phyloP scores from a whole-genome alignment of 2,113 vertebrate species.

The Campylorhamphus procurvoides region DNA sequence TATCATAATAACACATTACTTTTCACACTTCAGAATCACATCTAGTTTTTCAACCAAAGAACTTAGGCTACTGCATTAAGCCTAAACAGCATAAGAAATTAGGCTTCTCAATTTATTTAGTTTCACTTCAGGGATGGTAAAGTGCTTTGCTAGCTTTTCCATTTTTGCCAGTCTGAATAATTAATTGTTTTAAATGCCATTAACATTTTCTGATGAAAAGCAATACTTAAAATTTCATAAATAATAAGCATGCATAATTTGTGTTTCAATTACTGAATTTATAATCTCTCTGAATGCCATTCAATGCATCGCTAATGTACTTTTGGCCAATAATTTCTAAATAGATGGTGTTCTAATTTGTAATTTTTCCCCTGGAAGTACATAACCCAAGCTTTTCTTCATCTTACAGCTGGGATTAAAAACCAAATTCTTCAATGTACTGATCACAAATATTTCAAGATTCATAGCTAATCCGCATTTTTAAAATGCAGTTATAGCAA shows the following conservation, averaged over 20 bases:
- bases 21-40: neutral
- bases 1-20: neutral
- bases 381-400: slow-evolving; percentile 44
- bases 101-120: slow-evolving; percentile 40
- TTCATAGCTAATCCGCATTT: neutral
- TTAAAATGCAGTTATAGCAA: neutral
- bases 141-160: slow-evolving; percentile 49
- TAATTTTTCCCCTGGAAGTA: neutral
- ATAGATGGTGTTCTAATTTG: slow-evolving; percentile 47
- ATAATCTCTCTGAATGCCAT: slow-evolving; percentile 44
- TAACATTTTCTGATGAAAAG: slow-evolving; percentile 69
- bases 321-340: slow-evolving; percentile 52
- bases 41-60: neutral
- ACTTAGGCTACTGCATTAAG: neutral
- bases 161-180: slow-evolving; percentile 70
- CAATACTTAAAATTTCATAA: slow-evolving; percentile 75
- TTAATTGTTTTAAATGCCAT: slow-evolving; percentile 69
- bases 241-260: slow-evolving; percentile 67
- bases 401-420: slow-evolving; percentile 30
- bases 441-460: neutral
- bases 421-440: neutral
- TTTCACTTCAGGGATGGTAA: slow-evolving; percentile 33
- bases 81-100: slow-evolving; percentile 5
- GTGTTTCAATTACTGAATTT: slow-evolving; percentile 64
- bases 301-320: slow-evolving; percentile 53